A percentile compares a stretch with the other conserved stretches of the same genome.
Conservation (phyloP, 2,113 vertebrate species). For the Gnathochromis pfefferi region DNA sequence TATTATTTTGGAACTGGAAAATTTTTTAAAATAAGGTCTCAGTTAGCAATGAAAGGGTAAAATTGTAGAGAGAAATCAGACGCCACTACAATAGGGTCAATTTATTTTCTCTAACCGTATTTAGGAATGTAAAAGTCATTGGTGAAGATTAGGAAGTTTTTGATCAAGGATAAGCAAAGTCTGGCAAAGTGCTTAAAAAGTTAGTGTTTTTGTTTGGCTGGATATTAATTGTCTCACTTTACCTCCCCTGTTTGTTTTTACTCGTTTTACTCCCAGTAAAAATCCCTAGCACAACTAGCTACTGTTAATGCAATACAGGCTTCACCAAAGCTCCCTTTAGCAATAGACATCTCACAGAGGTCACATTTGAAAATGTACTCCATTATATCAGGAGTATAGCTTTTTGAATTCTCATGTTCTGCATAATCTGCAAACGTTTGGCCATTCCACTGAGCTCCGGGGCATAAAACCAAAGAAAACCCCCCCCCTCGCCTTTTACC, state of each 20-base stretch:
- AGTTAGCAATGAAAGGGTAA: background rate
- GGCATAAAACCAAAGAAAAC: background rate
- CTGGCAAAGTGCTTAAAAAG: background rate
- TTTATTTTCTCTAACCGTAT: background rate
- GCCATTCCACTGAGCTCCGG: background rate
- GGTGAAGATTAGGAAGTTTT: background rate
- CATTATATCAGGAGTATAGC: background rate
- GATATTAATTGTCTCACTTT: background rate
- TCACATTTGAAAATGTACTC: background rate
- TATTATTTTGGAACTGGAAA: background rate
- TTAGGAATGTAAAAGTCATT: background rate
- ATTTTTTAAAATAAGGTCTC: background rate
- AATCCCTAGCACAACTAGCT: background rate
- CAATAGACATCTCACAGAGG: background rate
- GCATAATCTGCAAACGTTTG: background rate
- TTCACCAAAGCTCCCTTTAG: background rate
- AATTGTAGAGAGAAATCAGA: background rate
- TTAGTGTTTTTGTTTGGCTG: background rate
- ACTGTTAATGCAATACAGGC: background rate
- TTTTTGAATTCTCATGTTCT: background rate
- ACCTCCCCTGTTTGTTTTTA: rapidly evolving
- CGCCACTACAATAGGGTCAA: rapidly evolving
- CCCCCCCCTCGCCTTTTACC: background rate
- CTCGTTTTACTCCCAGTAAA: background rate
- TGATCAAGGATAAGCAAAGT: background rate